Evolutionary conservation across 30 jellyfish, hydroid and myxozoan genomes (phyloP).

Genomic region (Aurelia sp.): DNA sequence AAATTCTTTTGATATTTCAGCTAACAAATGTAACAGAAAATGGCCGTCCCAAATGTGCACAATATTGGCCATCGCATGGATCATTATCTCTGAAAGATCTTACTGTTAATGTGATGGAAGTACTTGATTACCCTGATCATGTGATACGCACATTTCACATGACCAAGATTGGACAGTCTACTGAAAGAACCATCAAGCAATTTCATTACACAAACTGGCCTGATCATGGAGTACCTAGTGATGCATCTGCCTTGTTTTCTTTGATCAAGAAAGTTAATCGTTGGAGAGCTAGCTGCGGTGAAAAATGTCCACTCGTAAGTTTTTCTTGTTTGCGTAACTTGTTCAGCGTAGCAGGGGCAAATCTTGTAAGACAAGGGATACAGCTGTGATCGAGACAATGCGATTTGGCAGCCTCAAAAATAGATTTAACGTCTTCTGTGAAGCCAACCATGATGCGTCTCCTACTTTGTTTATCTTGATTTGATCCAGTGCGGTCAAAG

Average conservation of each 20-base stretch:
- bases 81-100: slow-evolving; percentile 69
- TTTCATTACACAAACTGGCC: slow-evolving; percentile 97
- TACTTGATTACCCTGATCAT: slow-evolving; percentile 83
- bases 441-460: no score
- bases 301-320: slow-evolving; percentile 24
- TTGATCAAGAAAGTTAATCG: slow-evolving; percentile 84
- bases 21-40: slow-evolving; percentile 85
- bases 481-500: no score
- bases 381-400: no score
- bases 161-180: slow-evolving; percentile 87
- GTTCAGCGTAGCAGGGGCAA: no score
- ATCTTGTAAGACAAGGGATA: no score
- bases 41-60: slow-evolving; percentile 95
- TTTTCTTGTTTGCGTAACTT: no score
- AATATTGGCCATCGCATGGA: slow-evolving; percentile 96
- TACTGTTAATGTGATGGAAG: slow-evolving; percentile 74
- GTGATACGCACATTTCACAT: slow-evolving; percentile 82
- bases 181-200: slow-evolving; percentile 88
- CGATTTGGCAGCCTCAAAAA: no score
- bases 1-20: slow-evolving; percentile 22
- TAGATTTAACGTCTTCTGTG: no score
- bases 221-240: slow-evolving; percentile 95
- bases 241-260: slow-evolving; percentile 86
- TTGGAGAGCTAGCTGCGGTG: slow-evolving; percentile 64
- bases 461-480: no score